These are phyloP conservation scores for Synaphobranchus kaupii DNA, from an alignment of 2,797 vertebrate genomes.

Conservation along the genomic window DNA sequence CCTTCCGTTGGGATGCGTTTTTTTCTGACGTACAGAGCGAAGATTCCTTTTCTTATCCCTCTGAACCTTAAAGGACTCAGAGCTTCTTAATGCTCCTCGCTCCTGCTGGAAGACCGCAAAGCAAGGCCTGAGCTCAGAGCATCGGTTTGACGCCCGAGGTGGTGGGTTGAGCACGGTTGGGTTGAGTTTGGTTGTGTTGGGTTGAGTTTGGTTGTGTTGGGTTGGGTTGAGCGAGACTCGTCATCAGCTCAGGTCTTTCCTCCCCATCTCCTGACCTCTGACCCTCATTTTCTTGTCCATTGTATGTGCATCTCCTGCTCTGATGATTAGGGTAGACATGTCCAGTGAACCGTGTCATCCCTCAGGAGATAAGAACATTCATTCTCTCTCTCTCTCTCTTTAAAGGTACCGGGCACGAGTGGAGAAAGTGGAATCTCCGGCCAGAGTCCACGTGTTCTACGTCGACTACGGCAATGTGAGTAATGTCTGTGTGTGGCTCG, in stretches of 20 bases:
- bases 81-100: no score
- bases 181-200: not conserved
- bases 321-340: not conserved
- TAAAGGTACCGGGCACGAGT: conserved; percentile 93
- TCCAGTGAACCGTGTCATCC: conserved; percentile 43
- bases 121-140: not conserved
- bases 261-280: not conserved
- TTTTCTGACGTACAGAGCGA: not conserved
- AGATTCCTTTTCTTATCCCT: not conserved
- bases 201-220: not conserved
- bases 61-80: not conserved
- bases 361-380: conserved; percentile 66
- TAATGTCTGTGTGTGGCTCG: conserved; percentile 42
- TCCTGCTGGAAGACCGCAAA: no score
- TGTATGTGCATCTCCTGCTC: not conserved
- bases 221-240: not conserved
- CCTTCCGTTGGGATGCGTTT: conserved; percentile 12
- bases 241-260: not conserved
- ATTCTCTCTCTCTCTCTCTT: conserved; percentile 59
- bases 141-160: not conserved
- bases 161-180: not conserved
- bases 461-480: conserved; percentile 98
- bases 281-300: not conserved
- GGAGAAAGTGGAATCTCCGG: conserved; percentile 86
- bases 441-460: conserved; percentile 93